Conservation (phyloP, 2,113 vertebrate species). For the Zosterops borbonicus region DNA sequence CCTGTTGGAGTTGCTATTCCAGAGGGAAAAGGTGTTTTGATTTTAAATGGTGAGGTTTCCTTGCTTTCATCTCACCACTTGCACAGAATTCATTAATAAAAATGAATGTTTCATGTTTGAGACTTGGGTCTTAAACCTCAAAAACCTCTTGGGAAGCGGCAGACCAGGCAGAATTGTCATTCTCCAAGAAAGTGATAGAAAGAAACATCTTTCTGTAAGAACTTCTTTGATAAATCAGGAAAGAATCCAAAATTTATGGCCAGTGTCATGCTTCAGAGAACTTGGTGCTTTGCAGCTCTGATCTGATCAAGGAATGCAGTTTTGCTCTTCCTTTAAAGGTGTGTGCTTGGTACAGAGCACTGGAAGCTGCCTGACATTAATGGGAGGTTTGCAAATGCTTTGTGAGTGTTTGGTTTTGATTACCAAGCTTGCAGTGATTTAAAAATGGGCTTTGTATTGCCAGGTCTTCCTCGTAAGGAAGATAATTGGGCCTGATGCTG, state of each 20-base stretch:
- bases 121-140: not conserved
- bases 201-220: not conserved
- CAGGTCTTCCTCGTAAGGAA: constrained; percentile 97
- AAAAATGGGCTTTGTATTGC: not conserved
- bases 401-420: not conserved
- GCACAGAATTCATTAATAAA: not conserved
- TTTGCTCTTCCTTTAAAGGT: not conserved
- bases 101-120: not conserved
- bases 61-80: not conserved
- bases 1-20: constrained; percentile 36
- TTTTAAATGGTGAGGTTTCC: not conserved
- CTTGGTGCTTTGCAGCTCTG: not conserved
- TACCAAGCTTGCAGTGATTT: not conserved
- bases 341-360: not conserved
- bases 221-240: not conserved
- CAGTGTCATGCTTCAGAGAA: not conserved
- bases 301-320: not conserved
- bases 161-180: not conserved
- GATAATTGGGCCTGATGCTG: constrained; percentile 90
- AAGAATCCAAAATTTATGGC: not conserved
- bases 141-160: not conserved
- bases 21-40: not conserved
- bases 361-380: not conserved
- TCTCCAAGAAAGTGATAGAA: not conserved
- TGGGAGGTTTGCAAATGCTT: not conserved